phyloP scores from a whole-genome alignment of 2,888 invertebrate genomes.

The Melanotus villosus region DNA sequence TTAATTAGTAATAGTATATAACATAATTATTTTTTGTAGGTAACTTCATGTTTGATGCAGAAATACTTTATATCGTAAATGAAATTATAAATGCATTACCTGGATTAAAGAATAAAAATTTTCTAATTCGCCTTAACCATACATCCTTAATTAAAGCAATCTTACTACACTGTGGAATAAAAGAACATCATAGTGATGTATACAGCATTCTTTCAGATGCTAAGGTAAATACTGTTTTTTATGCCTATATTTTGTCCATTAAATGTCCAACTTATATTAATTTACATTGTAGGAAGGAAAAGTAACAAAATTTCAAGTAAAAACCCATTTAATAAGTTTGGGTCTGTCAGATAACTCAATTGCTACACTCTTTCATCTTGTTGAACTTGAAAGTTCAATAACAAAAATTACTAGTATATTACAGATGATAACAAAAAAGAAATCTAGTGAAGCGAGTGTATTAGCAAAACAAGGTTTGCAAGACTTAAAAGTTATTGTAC shows the following conservation, averaged over 20 bases:
- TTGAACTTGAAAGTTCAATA: conserved; percentile 78
- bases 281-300: conserved; percentile 71
- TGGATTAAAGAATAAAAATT: conserved; percentile 75
- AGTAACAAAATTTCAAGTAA: conserved; percentile 79
- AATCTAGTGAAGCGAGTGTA: conserved; percentile 75
- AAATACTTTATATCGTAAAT: conserved; percentile 83
- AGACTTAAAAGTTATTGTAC: conserved; percentile 82
- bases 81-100: conserved; percentile 82
- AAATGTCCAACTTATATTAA: not conserved
- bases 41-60: conserved; percentile 87
- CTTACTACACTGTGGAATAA: conserved; percentile 85
- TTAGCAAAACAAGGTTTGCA: conserved; percentile 80
- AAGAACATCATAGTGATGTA: conserved; percentile 74
- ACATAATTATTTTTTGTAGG: conserved; percentile 64
- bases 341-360: conserved; percentile 80
- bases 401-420: conserved; percentile 75
- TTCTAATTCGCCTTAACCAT: conserved; percentile 84
- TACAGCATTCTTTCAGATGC: conserved; percentile 69
- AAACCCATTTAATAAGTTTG: conserved; percentile 77
- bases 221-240: no score
- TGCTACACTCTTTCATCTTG: conserved; percentile 74
- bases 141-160: conserved; percentile 82
- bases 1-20: not conserved
- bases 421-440: conserved; percentile 77
- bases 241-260: conserved; percentile 2